Conservation (phyloP, 2,113 vertebrate genomes). For the Tor tambroides region DNA sequence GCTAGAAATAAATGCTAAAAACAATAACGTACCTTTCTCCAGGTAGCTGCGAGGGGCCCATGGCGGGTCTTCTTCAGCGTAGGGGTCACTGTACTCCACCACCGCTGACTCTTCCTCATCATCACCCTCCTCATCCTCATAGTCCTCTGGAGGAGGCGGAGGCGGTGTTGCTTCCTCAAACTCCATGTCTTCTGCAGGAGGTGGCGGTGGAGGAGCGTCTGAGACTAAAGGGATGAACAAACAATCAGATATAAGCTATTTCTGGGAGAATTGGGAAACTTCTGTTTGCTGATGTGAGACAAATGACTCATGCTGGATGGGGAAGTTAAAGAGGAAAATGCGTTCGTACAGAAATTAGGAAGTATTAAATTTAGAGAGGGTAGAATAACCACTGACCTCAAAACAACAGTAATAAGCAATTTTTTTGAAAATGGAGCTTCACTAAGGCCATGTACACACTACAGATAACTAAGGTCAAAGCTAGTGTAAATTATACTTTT, state of each 20-base stretch:
- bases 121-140: conserved; percentile 90
- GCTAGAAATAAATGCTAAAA: no score
- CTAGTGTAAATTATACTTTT: neutral
- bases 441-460: neutral
- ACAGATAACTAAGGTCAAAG: neutral
- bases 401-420: neutral
- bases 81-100: conserved; percentile 98
- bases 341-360: neutral
- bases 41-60: conserved; percentile 92
- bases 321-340: neutral
- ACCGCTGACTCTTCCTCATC: conserved; percentile 96
- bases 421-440: neutral
- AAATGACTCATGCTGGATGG: neutral
- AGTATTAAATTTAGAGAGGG: neutral
- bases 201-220: conserved; percentile 52
- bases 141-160: conserved; percentile 92
- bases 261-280: neutral
- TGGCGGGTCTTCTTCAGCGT: conserved; percentile 96
- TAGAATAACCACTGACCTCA: neutral
- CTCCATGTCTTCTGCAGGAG: conserved; percentile 66
- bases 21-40: conserved; percentile 51
- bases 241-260: neutral
- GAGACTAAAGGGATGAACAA: conserved; percentile 50
- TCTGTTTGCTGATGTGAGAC: neutral
- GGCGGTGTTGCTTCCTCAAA: conserved; percentile 92